These are phyloP conservation scores for Xylota sylvarum DNA, from an alignment of 2,888 invertebrate genomes.

Conservation along the genomic window DNA sequence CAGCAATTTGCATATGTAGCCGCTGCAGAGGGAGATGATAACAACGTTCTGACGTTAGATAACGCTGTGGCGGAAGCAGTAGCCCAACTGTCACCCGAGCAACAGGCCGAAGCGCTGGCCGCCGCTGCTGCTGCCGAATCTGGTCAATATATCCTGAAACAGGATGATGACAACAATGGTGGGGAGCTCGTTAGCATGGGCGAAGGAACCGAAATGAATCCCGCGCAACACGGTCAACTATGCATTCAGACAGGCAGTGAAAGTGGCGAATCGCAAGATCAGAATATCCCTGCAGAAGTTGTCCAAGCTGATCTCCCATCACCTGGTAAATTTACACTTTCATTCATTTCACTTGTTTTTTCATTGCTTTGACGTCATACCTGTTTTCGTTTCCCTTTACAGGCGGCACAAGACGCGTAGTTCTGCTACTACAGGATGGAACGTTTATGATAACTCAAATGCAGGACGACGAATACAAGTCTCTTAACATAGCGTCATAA, in stretches of 20 bases:
- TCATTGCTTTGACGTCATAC: background rate
- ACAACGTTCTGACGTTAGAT: conserved; percentile 84
- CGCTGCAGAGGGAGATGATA: conserved; percentile 87
- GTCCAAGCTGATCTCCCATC: conserved; percentile 94
- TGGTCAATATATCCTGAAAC: conserved; percentile 82
- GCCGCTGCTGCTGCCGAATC: conserved; percentile 80
- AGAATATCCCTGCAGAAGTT: conserved; percentile 94
- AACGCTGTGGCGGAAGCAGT: conserved; percentile 85
- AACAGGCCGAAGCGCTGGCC: conserved; percentile 81
- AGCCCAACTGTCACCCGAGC: conserved; percentile 82
- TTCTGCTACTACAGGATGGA: conserved; percentile 93
- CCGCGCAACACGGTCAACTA: conserved; percentile 78
- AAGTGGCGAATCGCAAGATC: conserved; percentile 86
- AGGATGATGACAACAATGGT: conserved; percentile 79
- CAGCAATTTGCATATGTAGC: conserved; percentile 90
- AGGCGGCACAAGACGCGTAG: conserved; percentile 94
- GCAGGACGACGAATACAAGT: conserved; percentile 91
- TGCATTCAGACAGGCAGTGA: conserved; percentile 80
- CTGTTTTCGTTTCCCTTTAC: conserved; percentile 13
- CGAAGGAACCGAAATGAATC: conserved; percentile 80
- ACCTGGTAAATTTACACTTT: conserved; percentile 87
- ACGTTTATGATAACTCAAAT: conserved; percentile 95
- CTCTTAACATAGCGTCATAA: conserved; percentile 84
- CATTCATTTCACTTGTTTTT: background rate
- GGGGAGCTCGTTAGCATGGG: conserved; percentile 81